Base-by-base conservation (phyloP, 2,113 vertebrate species). In the Eupsittula cactorum region DNA sequence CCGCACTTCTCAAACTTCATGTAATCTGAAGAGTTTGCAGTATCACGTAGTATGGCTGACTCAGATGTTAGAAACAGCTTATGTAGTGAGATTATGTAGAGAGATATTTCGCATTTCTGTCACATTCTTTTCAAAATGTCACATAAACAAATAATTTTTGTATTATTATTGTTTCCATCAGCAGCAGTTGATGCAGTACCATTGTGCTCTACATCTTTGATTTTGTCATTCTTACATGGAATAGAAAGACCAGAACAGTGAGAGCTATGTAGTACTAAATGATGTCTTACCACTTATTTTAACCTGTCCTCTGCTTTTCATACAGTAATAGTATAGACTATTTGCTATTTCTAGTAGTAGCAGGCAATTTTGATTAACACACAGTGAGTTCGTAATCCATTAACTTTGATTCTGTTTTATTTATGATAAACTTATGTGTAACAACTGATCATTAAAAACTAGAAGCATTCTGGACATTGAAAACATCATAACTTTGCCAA, bases 11-110 rank as follows among this genome's bases (percentile, higher is more conserved):
- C 90, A 90, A 87, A 85, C 59, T 96, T 81, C 23, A 16, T 73
- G 75, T 91, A 94, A 87, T 95, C 78, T 82, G 86, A 77, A 64
- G 91, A 90, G 65, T 84, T 86, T 88, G 82, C 71, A 24, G 41
- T 86, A 70, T 86, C 88, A 74, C 5, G 15, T 67, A 77, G 73
- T 55, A 68, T 68, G 88, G 83, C 47, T 94, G 94, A 92, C 33
- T 93, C 88, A 92, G 90, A 90, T 2, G 20, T 42, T 74, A 78
- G 73, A 39, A 91, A 86, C 76, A 91, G 64, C 5, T 92, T 93
- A 74, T 88, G 68, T 46, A 59, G 71, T 73, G 79, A 92, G 82
- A 88, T 49, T 53, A 77, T 74, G 46, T 57, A 70, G 80, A 92
- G 64, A 93, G 17, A 70, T 60, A 52, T 23, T 93, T 75, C 76